Conservation (phyloP, 2,888 invertebrate species). For the Drosophila affinis region DNA sequence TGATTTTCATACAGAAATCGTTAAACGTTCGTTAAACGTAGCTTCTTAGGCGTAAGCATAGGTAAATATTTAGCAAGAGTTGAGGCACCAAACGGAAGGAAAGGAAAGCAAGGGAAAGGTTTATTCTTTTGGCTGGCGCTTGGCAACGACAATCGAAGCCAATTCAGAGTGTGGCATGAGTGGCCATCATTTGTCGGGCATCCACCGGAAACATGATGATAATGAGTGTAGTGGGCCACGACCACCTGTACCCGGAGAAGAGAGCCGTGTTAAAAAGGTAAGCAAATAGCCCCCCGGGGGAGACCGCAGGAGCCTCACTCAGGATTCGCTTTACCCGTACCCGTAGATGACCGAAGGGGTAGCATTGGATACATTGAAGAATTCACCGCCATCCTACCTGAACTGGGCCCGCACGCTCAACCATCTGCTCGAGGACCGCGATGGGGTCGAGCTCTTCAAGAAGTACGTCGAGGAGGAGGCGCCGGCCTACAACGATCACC, state of each 20-base stretch:
- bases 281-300: not conserved
- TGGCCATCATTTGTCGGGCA: constrained; percentile 81
- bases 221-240: constrained; percentile 87
- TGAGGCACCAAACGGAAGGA: constrained; percentile 12
- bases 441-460: constrained; percentile 94
- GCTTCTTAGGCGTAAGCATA: constrained; percentile 32
- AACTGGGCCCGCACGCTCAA: constrained; percentile 95
- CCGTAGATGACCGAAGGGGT: constrained; percentile 83
- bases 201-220: constrained; percentile 83
- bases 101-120: constrained; percentile 15
- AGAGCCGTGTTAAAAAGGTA: constrained; percentile 84
- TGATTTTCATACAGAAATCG: constrained; percentile 73
- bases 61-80: constrained; percentile 29
- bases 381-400: constrained; percentile 89
- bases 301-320: too few species aligned
- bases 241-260: constrained; percentile 93
- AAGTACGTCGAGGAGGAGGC: constrained; percentile 92
- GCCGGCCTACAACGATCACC: constrained; percentile 90
- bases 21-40: constrained; percentile 57
- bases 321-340: too few species aligned
- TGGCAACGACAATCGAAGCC: constrained; percentile 33
- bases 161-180: constrained; percentile 83
- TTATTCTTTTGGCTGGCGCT: constrained; percentile 27
- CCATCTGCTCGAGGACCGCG: constrained; percentile 93
- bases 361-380: constrained; percentile 81